Conservation (phyloP, 2,113 vertebrate genomes). For the Podarcis raffonei region DNA sequence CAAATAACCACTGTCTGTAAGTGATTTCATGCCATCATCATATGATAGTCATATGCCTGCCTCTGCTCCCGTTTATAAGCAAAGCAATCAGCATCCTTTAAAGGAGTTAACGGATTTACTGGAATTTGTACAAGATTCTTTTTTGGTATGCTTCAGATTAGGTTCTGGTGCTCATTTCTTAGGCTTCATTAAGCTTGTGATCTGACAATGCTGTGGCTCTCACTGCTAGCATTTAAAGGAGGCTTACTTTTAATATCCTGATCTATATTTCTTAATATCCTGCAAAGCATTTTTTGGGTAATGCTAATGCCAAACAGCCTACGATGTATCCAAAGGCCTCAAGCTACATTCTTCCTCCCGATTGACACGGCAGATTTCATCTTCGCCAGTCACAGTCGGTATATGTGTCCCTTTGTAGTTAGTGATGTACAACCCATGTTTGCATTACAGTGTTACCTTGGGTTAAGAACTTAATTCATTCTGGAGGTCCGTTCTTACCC, state of each 20-base stretch:
- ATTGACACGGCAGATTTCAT: slow-evolving; percentile 56
- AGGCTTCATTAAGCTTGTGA: slow-evolving; percentile 56
- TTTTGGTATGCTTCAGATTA: slow-evolving; percentile 57
- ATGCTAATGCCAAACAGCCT: slow-evolving; percentile 52
- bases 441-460: neutral
- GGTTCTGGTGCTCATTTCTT: slow-evolving; percentile 45
- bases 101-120: slow-evolving; percentile 48
- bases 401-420: neutral
- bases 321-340: slow-evolving; percentile 35
- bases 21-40: neutral
- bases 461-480: too few species aligned
- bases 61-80: neutral
- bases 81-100: neutral
- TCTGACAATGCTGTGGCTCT: slow-evolving; percentile 29
- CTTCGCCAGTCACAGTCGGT: slow-evolving; percentile 9
- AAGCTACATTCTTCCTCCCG: slow-evolving; percentile 39
- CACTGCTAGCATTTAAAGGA: slow-evolving; percentile 31
- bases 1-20: neutral
- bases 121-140: slow-evolving; percentile 56
- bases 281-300: slow-evolving; percentile 57
- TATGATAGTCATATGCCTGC: slow-evolving; percentile 21
- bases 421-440: neutral
- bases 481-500: too few species aligned
- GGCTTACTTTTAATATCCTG: slow-evolving; percentile 69
- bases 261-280: slow-evolving; percentile 72